Evolutionary conservation across 2,888 invertebrate genomes (phyloP), one percentile per base, ranked within the genome.

Genomic region (Trichacis sp.): DNA sequence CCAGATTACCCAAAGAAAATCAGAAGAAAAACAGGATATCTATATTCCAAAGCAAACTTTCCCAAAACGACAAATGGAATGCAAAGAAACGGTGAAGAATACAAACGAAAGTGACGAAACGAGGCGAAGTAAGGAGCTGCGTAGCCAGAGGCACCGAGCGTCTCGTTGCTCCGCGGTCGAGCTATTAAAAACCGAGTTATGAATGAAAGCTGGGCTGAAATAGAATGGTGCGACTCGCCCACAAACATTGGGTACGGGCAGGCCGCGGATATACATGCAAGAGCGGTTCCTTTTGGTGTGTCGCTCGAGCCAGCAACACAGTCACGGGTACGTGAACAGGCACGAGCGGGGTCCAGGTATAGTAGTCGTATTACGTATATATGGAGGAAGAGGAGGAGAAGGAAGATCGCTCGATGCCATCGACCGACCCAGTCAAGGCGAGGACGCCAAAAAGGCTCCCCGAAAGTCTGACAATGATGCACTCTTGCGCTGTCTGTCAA

Each of bases 141-240:
- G 64, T 74, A 68, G 76, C 73, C 74, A 73, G 72, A 71, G 73
- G 77, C 71, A 70, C 65, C 65, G 63, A 33, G 63, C 65, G 47
- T 68, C 67, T 57, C 63, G 62, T 64, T 66, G 55, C 61, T 52
- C 58, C 55, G 74, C 72, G 72, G 71, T 71, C 57, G 72, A 76
- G 80, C 80, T 81, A 79, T 82, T 81, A 82, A 81, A 83, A 81
- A 79, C 78, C 75, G 70, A 81, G 79, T 83, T 83, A 82, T 83
- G 83, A 83, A 83, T 82, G 83, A 82, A 82, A 82, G 77, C 77
- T 71, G 76, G 65, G 77, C 80, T 81, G 81, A 82, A 83, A 82
- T 82, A 83, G 83, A 83, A 80, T 82, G 81, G 81, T 73, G 78
- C 73, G 81, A 78, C 77, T 80, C 80, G 81, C 82, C 81, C 80